Evolutionary conservation across 2,888 invertebrate genomes (phyloP).

Genomic region (Cheilosia grossa): DNA sequence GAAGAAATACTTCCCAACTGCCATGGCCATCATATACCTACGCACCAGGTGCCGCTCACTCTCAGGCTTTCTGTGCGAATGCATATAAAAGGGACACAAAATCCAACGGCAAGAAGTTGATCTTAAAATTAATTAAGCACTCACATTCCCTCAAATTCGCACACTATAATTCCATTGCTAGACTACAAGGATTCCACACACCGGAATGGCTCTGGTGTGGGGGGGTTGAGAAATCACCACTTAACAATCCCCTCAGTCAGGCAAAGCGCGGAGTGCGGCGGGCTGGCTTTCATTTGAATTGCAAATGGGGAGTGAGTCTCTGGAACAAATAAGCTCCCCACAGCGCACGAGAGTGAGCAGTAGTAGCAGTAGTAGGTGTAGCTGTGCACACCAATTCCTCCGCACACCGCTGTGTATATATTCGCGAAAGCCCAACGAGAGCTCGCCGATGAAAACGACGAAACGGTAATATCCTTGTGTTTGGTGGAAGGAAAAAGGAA

Average conservation of each 20-base stretch:
- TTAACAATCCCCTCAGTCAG: conserved; percentile 50
- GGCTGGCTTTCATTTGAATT: conserved; percentile 68
- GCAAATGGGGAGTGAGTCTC: conserved; percentile 61
- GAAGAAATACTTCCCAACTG: conserved; percentile 52
- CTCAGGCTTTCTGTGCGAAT: conserved; percentile 53
- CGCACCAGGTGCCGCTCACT: conserved; percentile 3
- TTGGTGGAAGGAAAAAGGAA: conserved; percentile 84
- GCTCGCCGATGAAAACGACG: conserved; percentile 79
- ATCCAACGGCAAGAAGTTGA: conserved; percentile 78
- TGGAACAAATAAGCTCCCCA: conserved; percentile 69
- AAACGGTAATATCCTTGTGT: conserved; percentile 84
- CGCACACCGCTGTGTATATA: conserved; percentile 46
- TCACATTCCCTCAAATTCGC: conserved; percentile 75
- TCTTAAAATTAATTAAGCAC: conserved; percentile 83
- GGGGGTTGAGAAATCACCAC: conserved; percentile 56
- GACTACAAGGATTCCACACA: conserved; percentile 70
- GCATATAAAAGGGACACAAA: conserved; percentile 71
- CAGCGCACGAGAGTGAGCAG: conserved; percentile 58
- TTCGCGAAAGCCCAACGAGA: conserved; percentile 70
- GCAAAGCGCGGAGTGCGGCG: not conserved
- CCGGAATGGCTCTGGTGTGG: not conserved
- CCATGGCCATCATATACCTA: conserved; percentile 18
- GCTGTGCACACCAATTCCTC: conserved; percentile 24
- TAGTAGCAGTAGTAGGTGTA: conserved; percentile 58
- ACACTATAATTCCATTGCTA: conserved; percentile 68